A percentile compares a stretch with the other conserved stretches of the same genome.
phyloP scores from a whole-genome alignment of 92 coral and sea anemone genomes.

The Parazoanthus darwini region DNA sequence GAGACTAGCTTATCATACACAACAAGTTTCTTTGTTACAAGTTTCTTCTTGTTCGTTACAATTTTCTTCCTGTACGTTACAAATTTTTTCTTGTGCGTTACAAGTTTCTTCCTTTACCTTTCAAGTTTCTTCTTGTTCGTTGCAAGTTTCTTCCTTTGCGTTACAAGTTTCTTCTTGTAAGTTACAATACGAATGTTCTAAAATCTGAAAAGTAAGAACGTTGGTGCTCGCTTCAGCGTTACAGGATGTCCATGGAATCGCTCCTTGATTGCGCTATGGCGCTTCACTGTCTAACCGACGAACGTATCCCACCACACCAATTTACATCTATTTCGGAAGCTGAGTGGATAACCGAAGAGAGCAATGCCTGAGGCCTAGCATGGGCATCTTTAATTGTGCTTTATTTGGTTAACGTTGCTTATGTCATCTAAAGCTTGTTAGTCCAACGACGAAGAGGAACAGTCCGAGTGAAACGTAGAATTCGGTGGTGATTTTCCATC shows the following conservation, averaged over 20 bases:
- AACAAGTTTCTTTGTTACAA: too few relatives aligned
- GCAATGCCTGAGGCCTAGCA: background rate
- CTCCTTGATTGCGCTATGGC: background rate
- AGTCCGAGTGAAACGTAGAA: constrained; percentile 21
- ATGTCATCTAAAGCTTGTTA: constrained; percentile 20
- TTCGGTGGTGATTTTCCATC: constrained; percentile 12
- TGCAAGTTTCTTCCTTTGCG: too few relatives aligned
- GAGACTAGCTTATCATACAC: too few relatives aligned
- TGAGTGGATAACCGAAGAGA: background rate
- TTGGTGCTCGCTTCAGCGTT: too few relatives aligned
- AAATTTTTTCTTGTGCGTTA: too few relatives aligned
- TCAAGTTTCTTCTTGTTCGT: too few relatives aligned
- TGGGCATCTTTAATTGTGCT: background rate
- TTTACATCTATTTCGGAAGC: background rate
- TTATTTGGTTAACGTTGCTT: background rate
- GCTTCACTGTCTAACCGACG: background rate
- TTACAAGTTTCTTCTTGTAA: too few relatives aligned
- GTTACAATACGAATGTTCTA: too few relatives aligned
- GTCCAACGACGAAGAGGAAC: constrained; percentile 8
- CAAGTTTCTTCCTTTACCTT: too few relatives aligned
- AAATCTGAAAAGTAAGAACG: too few relatives aligned
- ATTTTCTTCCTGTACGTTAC: too few relatives aligned
- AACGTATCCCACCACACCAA: background rate
- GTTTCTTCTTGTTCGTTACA: too few relatives aligned
- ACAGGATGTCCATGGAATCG: background rate